These are phyloP conservation scores for Hirtodrosophila duncani DNA, from an alignment of 2,888 invertebrate genomes.

Conservation along the genomic window DNA sequence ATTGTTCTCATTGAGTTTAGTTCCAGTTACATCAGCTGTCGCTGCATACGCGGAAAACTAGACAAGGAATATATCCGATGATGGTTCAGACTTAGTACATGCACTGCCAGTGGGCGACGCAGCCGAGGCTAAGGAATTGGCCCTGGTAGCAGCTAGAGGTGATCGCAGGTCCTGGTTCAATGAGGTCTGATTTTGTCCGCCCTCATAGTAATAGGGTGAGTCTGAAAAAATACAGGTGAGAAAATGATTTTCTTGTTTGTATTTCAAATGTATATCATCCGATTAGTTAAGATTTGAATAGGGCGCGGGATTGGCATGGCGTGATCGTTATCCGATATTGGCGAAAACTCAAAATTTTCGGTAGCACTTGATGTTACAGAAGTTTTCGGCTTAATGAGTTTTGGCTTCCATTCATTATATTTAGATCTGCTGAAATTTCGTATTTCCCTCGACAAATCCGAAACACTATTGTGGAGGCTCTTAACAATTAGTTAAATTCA, in stretches of 20 bases:
- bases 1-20: constrained; percentile 41
- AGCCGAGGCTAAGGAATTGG: constrained; percentile 84
- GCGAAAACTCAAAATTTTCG: too few species aligned
- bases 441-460: too few species aligned
- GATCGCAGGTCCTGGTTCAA: constrained; percentile 83
- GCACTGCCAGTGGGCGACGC: constrained; percentile 86
- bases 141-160: constrained; percentile 84
- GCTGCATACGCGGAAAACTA: constrained; percentile 44
- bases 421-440: too few species aligned
- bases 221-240: constrained; percentile 78
- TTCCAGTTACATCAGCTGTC: constrained; percentile 5
- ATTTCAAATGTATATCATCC: too few species aligned
- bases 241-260: too few species aligned
- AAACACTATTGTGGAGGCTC: too few species aligned
- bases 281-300: too few species aligned
- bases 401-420: too few species aligned
- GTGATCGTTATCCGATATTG: too few species aligned
- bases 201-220: constrained; percentile 83
- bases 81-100: constrained; percentile 82
- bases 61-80: constrained; percentile 77
- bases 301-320: too few species aligned
- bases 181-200: constrained; percentile 72
- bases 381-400: too few species aligned
- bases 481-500: background rate
- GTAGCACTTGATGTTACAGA: too few species aligned